Conservation (phyloP, 2,888 invertebrate species). For the Melanargia galathea region DNA sequence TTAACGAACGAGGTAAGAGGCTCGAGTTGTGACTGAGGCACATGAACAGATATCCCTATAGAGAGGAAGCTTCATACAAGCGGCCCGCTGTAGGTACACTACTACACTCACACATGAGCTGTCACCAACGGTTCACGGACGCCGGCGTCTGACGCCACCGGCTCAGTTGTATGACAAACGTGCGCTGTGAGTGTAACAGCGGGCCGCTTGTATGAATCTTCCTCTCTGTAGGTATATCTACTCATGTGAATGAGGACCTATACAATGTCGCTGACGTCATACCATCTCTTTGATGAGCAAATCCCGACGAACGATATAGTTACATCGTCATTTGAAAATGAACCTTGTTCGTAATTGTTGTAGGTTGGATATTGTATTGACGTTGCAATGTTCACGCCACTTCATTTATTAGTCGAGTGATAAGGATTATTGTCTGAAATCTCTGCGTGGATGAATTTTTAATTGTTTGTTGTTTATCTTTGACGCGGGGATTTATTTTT, state of each 20-base stretch:
- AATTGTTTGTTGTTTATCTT: conserved; percentile 17
- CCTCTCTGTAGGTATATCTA: no score
- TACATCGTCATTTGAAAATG: conserved; percentile 1
- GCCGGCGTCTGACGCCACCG: no score
- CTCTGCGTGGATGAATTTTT: conserved; percentile 23
- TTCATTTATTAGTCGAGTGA: conserved; percentile 28
- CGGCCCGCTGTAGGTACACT: no score
- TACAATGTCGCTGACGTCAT: conserved; percentile 34
- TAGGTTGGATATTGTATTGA: background rate
- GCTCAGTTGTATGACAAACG: no score
- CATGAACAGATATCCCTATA: no score
- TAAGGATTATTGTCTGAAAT: conserved; percentile 22
- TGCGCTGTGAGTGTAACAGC: no score
- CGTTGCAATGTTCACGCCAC: background rate
- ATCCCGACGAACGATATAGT: conserved; percentile 10
- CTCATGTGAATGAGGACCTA: conserved; percentile 19
- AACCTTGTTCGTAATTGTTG: background rate
- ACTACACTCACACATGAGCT: no score
- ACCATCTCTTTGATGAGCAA: conserved; percentile 29
- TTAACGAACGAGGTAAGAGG: conserved; percentile 29
- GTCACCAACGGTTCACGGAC: no score
- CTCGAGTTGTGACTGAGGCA: conserved; percentile 10
- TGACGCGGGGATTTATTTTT: background rate
- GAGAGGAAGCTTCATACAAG: no score
- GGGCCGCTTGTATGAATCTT: no score